Conservation (phyloP, 2,113 vertebrate genomes). For the Platanista minor region DNA sequence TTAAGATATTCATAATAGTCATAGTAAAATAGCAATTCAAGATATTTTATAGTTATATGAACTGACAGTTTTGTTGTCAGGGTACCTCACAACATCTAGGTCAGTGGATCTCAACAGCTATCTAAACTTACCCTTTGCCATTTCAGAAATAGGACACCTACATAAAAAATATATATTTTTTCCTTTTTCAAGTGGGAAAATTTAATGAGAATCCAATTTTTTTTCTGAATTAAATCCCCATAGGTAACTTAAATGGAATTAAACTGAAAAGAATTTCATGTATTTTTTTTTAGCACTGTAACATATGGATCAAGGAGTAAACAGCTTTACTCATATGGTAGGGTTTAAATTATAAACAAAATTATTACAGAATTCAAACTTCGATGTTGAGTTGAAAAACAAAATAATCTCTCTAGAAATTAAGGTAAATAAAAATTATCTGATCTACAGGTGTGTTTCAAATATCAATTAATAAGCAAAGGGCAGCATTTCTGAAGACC, state of each 20-base stretch:
- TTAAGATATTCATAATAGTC: not conserved
- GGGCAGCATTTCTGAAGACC: not conserved
- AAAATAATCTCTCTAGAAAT: not conserved
- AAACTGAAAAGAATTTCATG: not conserved
- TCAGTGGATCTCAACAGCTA: not conserved
- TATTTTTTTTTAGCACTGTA: not conserved
- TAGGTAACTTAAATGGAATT: not conserved
- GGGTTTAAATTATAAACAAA: not conserved
- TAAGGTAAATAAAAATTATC: not conserved
- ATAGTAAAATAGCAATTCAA: not conserved
- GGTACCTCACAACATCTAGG: not conserved
- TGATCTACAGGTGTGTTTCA: not conserved
- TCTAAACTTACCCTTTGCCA: not conserved
- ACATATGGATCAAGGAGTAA: not conserved
- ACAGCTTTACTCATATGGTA: not conserved
- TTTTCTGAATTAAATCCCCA: not conserved
- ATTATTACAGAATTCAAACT: not conserved
- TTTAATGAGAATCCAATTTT: not conserved
- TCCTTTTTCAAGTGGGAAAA: not conserved
- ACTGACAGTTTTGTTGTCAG: not conserved
- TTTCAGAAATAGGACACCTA: not conserved
- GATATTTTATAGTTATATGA: not conserved
- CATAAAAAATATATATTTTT: not conserved
- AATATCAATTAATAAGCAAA: not conserved
- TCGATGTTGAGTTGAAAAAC: not conserved